phyloP scores from a whole-genome alignment of 2,888 invertebrate species.

The Trypoxylon attenuatum region DNA sequence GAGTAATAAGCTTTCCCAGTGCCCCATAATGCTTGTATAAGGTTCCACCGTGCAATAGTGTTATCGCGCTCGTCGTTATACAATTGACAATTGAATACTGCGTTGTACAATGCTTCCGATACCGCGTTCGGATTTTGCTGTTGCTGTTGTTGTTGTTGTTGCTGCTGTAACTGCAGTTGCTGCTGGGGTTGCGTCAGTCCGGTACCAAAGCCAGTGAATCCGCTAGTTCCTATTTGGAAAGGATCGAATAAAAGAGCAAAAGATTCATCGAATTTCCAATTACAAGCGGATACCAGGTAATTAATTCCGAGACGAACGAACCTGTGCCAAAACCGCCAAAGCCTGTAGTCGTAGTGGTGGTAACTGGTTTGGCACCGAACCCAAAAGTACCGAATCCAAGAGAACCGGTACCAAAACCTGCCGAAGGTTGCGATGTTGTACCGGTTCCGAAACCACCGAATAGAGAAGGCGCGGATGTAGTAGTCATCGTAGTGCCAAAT shows the following conservation, averaged over 20 bases:
- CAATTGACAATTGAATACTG: conserved; percentile 86
- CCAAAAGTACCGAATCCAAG: conserved; percentile 76
- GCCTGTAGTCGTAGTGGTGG: conserved; percentile 72
- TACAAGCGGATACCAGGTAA: no score
- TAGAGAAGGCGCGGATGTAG: conserved; percentile 69
- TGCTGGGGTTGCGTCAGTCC: conserved; percentile 65
- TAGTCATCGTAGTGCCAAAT: conserved; percentile 65
- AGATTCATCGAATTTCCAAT: no score
- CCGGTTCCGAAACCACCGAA: conserved; percentile 77
- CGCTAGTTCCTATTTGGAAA: conserved; percentile 48
- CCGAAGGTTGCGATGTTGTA: conserved; percentile 66
- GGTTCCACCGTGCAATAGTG: conserved; percentile 95
- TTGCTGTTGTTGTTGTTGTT: conserved; percentile 76
- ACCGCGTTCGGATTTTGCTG: conserved; percentile 79
- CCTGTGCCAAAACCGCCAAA: conserved; percentile 74
- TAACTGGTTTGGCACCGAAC: conserved; percentile 75
- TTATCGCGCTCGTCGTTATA: conserved; percentile 97
- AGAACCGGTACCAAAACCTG: conserved; percentile 72
- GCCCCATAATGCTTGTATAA: conserved; percentile 93
- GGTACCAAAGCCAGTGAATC: conserved; percentile 63
- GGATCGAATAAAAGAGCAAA: no score
- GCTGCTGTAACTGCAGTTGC: conserved; percentile 75
- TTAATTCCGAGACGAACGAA: background rate
- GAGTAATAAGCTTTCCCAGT: conserved; percentile 89
- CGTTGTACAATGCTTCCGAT: conserved; percentile 82